Evolutionary conservation across 2,888 invertebrate species (phyloP), one percentile per base, ranked within the genome.

Genomic region (Itoplectis maculator): DNA sequence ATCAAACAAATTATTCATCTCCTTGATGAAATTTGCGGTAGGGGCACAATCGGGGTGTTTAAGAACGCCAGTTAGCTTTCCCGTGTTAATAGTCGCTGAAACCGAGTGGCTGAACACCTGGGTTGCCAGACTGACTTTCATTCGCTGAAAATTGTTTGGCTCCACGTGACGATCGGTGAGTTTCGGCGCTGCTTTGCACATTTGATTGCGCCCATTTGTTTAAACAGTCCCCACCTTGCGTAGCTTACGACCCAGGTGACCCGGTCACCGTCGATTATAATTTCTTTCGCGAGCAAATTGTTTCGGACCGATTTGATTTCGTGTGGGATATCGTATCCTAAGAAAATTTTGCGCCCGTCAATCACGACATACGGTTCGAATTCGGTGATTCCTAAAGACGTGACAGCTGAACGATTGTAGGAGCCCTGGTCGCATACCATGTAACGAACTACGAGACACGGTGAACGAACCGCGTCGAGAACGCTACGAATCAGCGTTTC

Each of bases 61-160:
- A 15, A 88, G 75, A 13, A 83, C 77, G 1, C 82, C 74, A 13
- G 84, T 83, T 15, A 72, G 49, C 5, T 69, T 15, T 13, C 72
- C 85, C 6, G 86, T 81, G 40, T 78, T 66, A 42, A 87, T 65
- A 11, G 86, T 87, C 35, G 84, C 65, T 15, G 81, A 66, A 11
- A 87, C 81, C 1, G 87, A 69, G 35, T 85, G 81, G 80, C 87
- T 88, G 47, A 87, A 87, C 51, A 86, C 73, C 79, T 88, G 88
- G 1, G 84, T 65, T 74, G 15, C 74, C 80, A 40, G 29, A 29
- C 29, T 29, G 29, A 86, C 85, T 49, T 79, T 84, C 84, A 88
- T 86, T 77, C 80, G 79, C 66, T 86, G 77, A 83, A 87, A 87
- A 6, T 76, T 59, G 29, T 83, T 79, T 20, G 85, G 87, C 72